Conservation (phyloP, 2,888 invertebrate species). For the Xanthia icteritia region DNA sequence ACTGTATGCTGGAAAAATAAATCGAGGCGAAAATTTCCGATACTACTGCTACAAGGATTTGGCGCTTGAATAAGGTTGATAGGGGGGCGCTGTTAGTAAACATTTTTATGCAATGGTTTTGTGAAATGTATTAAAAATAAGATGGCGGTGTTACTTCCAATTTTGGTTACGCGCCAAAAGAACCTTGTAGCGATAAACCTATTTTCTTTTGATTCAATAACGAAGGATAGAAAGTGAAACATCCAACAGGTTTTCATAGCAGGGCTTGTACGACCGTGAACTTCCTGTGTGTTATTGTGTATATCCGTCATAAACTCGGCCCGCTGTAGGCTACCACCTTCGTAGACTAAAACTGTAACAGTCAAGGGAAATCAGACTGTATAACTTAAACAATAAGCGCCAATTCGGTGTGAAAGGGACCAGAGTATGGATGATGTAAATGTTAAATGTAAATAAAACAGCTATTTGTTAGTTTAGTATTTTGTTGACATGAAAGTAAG, state of each 20-base stretch:
- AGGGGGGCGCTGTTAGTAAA: background rate
- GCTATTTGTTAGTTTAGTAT: slow-evolving; percentile 39
- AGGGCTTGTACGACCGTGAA: slow-evolving; percentile 80
- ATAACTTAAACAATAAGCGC: background rate
- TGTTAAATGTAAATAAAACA: slow-evolving; percentile 40
- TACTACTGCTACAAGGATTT: background rate
- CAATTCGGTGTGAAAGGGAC: background rate
- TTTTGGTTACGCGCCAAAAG: background rate
- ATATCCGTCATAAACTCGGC: slow-evolving; percentile 66
- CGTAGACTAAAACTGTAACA: slow-evolving; percentile 35
- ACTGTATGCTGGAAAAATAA: background rate
- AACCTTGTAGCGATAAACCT: background rate
- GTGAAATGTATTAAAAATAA: background rate
- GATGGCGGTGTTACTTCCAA: background rate
- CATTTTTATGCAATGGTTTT: background rate
- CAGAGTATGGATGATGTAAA: slow-evolving; percentile 20
- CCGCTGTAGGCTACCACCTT: slow-evolving; percentile 58
- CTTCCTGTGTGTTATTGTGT: slow-evolving; percentile 80
- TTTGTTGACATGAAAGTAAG: slow-evolving; percentile 21
- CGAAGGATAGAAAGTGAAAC: slow-evolving; percentile 75
- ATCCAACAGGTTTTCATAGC: slow-evolving; percentile 70
- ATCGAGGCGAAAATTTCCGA: background rate
- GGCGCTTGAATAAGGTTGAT: background rate
- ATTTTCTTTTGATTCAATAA: slow-evolving; percentile 33
- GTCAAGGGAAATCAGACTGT: slow-evolving; percentile 39